Conservation (phyloP, 2,888 invertebrate genomes). For the Ametastegia equiseti region DNA sequence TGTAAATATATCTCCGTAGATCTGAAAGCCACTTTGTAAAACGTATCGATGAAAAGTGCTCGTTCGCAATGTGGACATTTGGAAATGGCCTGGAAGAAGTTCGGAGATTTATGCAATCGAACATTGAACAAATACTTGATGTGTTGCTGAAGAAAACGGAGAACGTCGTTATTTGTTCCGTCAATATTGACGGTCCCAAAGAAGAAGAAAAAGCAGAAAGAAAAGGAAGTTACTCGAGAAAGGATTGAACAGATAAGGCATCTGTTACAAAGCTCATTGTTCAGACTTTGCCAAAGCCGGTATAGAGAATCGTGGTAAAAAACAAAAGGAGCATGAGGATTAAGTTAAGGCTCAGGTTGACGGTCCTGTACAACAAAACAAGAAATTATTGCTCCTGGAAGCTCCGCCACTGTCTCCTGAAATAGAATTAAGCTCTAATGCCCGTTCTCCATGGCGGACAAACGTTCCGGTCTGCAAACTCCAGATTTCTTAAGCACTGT, state of each 20-base stretch:
- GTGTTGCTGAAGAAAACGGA: neutral
- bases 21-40: neutral
- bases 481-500: neutral
- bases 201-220: no score
- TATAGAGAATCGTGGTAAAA: neutral
- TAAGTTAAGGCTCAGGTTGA: neutral
- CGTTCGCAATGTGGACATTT: neutral
- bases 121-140: neutral
- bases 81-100: no score
- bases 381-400: conserved; percentile 3
- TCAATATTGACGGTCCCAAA: conserved; percentile 13
- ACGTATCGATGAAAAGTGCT: neutral
- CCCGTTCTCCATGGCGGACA: neutral
- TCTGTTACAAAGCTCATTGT: neutral
- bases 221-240: neutral
- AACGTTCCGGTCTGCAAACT: neutral
- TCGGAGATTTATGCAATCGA: neutral
- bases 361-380: neutral
- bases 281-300: neutral
- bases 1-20: neutral
- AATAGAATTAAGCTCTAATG: neutral
- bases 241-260: neutral
- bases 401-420: neutral
- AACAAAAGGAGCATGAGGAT: neutral
- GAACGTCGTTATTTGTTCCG: neutral